A percentile compares a stretch with the other conserved stretches of the same genome.
Conservation (phyloP, 1,140 invertebrate genomes). For the Euborellia annulipes region DNA sequence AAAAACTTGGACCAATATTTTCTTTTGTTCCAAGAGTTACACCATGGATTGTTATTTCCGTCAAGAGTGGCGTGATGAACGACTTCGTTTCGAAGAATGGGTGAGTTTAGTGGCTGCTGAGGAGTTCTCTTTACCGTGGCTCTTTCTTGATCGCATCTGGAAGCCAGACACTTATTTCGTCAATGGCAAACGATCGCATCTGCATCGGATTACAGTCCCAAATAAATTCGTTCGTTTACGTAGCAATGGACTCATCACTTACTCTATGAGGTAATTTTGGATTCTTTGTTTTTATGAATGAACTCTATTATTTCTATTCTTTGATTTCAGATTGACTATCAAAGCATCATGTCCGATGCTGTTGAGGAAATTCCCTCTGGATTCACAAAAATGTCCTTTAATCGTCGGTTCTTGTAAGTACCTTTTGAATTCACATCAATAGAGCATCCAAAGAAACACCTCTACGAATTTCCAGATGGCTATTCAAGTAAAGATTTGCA, state of each 20-base stretch:
- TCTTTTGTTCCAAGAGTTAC: constrained; percentile 30
- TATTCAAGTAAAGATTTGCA: constrained; percentile 37
- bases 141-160: constrained; percentile 37
- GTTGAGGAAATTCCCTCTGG: constrained; percentile 46
- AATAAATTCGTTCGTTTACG: constrained; percentile 44
- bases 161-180: constrained; percentile 48
- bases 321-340: constrained; percentile 39
- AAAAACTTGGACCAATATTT: neutral
- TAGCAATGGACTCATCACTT: constrained; percentile 39
- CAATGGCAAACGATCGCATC: constrained; percentile 42
- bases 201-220: constrained; percentile 44
- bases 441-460: too few relatives aligned
- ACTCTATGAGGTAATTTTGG: constrained; percentile 39
- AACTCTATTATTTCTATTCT: neutral
- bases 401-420: constrained; percentile 45
- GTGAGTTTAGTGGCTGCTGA: constrained; percentile 21
- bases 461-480: constrained; percentile 30
- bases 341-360: constrained; percentile 48
- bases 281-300: neutral
- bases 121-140: constrained; percentile 33
- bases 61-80: constrained; percentile 39
- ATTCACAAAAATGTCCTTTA: constrained; percentile 41
- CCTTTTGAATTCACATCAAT: neutral
- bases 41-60: constrained; percentile 47
- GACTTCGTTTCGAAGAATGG: constrained; percentile 28